phyloP scores from a whole-genome alignment of 2,888 invertebrate genomes.

The Diaprepes abbreviatus region DNA sequence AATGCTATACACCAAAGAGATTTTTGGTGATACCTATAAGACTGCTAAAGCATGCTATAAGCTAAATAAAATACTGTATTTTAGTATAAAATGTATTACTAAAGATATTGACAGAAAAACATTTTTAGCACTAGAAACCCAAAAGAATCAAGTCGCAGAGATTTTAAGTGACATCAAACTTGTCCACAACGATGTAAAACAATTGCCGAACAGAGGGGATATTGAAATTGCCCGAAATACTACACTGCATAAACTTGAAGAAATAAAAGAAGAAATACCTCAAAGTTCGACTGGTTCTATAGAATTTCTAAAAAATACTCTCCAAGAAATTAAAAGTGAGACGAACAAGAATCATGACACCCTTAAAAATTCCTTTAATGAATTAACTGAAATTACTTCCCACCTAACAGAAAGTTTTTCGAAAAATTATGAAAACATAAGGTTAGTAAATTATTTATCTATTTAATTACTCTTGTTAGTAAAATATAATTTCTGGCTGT shows the following conservation, averaged over 20 bases:
- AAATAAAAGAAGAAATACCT: constrained; percentile 44
- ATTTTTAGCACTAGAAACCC: constrained; percentile 57
- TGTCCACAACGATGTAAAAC: constrained; percentile 57
- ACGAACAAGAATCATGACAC: constrained; percentile 57
- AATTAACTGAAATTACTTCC: constrained; percentile 70
- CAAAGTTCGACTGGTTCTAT: constrained; percentile 38
- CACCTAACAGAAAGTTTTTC: constrained; percentile 72
- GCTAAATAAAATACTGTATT: no score
- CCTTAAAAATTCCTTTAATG: constrained; percentile 57
- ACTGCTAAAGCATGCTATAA: no score
- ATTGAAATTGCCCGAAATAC: constrained; percentile 74
- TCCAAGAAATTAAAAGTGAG: constrained; percentile 52
- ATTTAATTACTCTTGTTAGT: no score
- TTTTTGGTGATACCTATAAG: no score
- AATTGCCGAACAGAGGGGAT: constrained; percentile 69
- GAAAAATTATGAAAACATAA: constrained; percentile 72
- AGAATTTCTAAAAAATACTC: constrained; percentile 51
- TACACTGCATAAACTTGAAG: constrained; percentile 64
- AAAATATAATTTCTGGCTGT: no score
- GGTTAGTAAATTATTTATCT: constrained; percentile 36
- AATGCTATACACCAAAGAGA: no score
- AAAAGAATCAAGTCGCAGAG: constrained; percentile 61
- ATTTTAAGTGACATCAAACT: constrained; percentile 60
- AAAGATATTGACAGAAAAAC: background rate
- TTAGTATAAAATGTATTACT: no score